Base-by-base conservation (phyloP, 1,140 invertebrate genomes). In the Sinella curviseta region DNA sequence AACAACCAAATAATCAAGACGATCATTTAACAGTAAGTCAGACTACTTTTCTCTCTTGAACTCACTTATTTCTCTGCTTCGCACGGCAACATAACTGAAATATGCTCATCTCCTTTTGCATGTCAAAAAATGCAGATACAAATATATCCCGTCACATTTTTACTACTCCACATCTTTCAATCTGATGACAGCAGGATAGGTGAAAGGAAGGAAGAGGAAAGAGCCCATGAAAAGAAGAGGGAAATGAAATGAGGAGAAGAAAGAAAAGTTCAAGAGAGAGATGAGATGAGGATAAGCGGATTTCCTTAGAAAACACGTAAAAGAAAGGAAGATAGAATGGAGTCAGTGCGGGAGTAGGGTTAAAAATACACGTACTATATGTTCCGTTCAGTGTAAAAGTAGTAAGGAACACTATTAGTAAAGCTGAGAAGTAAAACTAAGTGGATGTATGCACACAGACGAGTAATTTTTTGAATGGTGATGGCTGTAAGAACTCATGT, bases 231-330 rank as follows among this genome's bases (percentile, higher is more conserved):
- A 30, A 70, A 60, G n/a, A 26, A 24, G 55, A 26, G 24, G 55
- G n/a, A 60, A 60, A 33, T 70, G 31, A 33, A 31, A 70, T 70
- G 65, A 31, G 65, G n/a, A 30, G 28, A 70, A 8, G 28, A 70
- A 33, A 70, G 65, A 31, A 48, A 48, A 48, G 39, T 48, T 48
- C 39, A 14, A 30, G 8, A 30, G 31, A 31, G 65, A 70, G 65
- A 70, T 70, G 65, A 70, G 65, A 14, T 31, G 65, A 70, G 65
- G 65, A 70, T 70, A 70, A 70, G 65, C 65, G 65, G 65, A 70
- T 70, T 70, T 70, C 65, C 65, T 70, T 70, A 30, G 65, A 70
- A 70, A 70, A 70, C 65, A 70, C 26, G 16, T 16, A 65, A 17
- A 3, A 70, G 26, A 1, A 30, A 70, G 65, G n/a, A 33, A 70